A percentile compares a stretch with the other conserved stretches of the same genome.
phyloP scores from a whole-genome alignment of 2,797 vertebrate species.

The Pseudochirops corinnae region DNA sequence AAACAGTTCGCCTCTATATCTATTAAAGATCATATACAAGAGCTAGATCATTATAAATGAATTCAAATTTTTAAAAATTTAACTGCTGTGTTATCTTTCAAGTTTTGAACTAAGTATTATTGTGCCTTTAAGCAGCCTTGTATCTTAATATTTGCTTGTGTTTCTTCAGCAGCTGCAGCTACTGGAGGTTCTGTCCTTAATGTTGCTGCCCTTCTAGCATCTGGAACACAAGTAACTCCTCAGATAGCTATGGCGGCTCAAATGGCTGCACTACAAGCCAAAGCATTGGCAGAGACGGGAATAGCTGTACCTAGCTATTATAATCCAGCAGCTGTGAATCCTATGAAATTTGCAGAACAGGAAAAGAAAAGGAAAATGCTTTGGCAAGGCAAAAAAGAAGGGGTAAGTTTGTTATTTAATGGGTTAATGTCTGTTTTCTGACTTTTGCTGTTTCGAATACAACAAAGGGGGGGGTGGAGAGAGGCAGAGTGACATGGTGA shows the following conservation, averaged over 20 bases:
- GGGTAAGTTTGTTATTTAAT: conserved; percentile 86
- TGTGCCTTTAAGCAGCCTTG: neutral
- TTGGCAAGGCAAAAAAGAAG: conserved; percentile 99
- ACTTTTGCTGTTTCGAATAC: conserved; percentile 7
- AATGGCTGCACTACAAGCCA: conserved; percentile 98
- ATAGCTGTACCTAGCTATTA: conserved; percentile 99
- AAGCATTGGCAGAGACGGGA: conserved; percentile 97
- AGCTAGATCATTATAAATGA: neutral
- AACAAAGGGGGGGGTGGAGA: neutral
- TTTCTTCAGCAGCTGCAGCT: conserved; percentile 84
- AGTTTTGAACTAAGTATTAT: neutral
- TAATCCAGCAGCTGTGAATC: conserved; percentile 98
- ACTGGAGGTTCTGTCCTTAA: conserved; percentile 92
- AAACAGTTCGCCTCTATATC: neutral
- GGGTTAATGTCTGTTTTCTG: neutral
- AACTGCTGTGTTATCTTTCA: neutral
- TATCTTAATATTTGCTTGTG: neutral
- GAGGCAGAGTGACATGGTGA: neutral
- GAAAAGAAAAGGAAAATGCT: conserved; percentile 98
- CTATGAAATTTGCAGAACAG: conserved; percentile 98
- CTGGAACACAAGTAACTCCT: conserved; percentile 98
- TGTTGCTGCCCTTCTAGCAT: conserved; percentile 96
- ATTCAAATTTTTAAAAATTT: neutral
- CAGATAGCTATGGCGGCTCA: conserved; percentile 99
- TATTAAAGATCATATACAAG: neutral